Conservation (phyloP, 2,113 vertebrate genomes). For the Podarcis muralis region DNA sequence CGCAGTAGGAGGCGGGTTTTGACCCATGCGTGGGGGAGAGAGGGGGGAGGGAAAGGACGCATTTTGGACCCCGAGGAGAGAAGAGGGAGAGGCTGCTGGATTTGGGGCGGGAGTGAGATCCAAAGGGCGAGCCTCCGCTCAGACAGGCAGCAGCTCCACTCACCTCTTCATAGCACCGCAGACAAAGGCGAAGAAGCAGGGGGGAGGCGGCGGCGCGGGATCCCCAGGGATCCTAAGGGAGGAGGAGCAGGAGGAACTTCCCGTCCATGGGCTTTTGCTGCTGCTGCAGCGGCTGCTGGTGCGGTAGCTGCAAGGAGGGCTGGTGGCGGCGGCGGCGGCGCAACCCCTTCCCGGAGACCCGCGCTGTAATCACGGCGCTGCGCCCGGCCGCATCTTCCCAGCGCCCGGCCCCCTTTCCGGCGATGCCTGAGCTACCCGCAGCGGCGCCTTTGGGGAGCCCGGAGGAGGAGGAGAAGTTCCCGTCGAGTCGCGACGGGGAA, state of each 20-base stretch:
- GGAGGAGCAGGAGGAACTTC: neutral
- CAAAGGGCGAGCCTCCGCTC: neutral
- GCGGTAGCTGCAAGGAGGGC: neutral
- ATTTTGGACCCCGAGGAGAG: constrained; percentile 10
- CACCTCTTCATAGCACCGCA: constrained; percentile 4
- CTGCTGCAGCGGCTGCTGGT: neutral
- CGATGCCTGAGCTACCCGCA: neutral
- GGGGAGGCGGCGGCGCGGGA: neutral
- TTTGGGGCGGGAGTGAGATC: neutral
- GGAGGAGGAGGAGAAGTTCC: neutral
- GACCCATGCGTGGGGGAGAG: too few species aligned
- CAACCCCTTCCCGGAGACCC: neutral
- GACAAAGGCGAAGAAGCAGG: neutral
- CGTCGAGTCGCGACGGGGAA: constrained; percentile 17
- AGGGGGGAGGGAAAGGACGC: neutral
- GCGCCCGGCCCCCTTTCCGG: constrained; percentile 1
- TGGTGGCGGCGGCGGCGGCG: constrained; percentile 10
- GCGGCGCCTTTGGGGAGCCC: constrained; percentile 46
- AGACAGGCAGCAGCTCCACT: neutral
- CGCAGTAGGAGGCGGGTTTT: neutral
- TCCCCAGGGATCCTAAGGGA: neutral
- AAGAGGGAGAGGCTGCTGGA: neutral
- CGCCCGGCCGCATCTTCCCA: constrained; percentile 12
- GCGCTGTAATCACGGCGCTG: constrained; percentile 4
- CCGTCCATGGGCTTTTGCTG: constrained; percentile 2